Evolutionary conservation across 2,113 vertebrate genomes (phyloP), one percentile per base, ranked within the genome.

Genomic region (Prionailurus bengalensis): DNA sequence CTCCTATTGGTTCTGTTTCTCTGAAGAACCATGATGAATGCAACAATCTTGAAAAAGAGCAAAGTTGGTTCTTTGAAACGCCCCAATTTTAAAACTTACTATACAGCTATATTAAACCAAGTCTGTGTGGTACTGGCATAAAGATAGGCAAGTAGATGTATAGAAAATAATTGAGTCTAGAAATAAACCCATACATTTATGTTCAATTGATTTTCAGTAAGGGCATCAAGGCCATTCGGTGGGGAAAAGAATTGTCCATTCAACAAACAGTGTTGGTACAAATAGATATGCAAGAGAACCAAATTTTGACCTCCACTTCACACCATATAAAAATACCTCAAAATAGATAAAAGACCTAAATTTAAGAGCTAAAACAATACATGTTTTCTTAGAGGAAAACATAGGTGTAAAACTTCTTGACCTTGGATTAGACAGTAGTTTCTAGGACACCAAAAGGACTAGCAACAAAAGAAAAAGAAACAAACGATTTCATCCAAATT

Each of bases 51-150:
- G 39, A 48, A 71, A 91, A 95, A 81, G 48, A 58, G 27, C 65
- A 53, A 88, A 84, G 23, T 70, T 89, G 29, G 7, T 71, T 94
- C 66, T 89, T 89, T 85, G 74, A 89, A 94, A 58, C 11, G 89
- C 86, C 33, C 29, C 66, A 55, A 73, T 79, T 94, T 95, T 61
- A 96, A 94, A 95, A 90, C 45, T 74, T 96, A 14, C 48, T 87
- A 63, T 36, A 90, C 89, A 92, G 16, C 58, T 83, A 36, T 29
- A 71, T 42, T 61, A 97, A 78, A 65, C 55, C 27, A 91, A 51
- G n/a, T 51, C 45, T 78, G 29, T 71, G 58, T 92, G 63, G 33
- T 51, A 88, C 17, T 89, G 36, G 21, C 4, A 58, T 66, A 71
- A 74, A 87, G 11, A 74, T 36, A 42, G 42, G 23, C 36, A 58